These are phyloP conservation scores for Sycobia sp. DNA, from an alignment of 1,140 invertebrate species.

Conservation along the genomic window DNA sequence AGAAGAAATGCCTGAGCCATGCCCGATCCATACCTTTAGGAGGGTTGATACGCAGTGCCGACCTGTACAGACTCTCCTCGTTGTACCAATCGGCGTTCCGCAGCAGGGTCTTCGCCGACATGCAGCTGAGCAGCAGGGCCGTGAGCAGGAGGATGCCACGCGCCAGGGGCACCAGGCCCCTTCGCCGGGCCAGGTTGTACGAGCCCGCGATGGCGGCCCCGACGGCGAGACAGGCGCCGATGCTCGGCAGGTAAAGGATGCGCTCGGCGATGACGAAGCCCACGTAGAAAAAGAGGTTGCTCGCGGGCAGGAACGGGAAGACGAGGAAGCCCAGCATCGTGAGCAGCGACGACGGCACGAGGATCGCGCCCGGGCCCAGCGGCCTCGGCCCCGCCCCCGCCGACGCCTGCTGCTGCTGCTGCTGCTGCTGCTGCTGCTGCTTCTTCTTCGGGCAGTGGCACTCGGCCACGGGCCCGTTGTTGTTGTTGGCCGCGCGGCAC, in stretches of 20 bases:
- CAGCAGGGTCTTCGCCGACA: constrained; percentile 74
- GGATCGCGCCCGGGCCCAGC: constrained; percentile 18
- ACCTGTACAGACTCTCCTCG: constrained; percentile 91
- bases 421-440: not conserved
- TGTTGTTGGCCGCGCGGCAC: constrained; percentile 61
- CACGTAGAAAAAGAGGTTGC: constrained; percentile 93
- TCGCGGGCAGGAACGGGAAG: constrained; percentile 91
- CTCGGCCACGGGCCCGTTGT: constrained; percentile 56
- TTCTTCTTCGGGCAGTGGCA: constrained; percentile 51
- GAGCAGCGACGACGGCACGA: constrained; percentile 58
- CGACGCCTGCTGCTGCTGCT: not conserved
- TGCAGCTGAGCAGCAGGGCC: constrained; percentile 72
- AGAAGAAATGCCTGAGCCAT: no score
- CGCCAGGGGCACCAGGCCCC: constrained; percentile 57
- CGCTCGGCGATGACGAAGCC: constrained; percentile 97
- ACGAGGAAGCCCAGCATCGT: constrained; percentile 79
- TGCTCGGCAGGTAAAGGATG: constrained; percentile 92
- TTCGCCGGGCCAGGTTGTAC: constrained; percentile 51
- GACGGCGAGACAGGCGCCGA: constrained; percentile 90
- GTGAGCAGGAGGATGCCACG: constrained; percentile 61
- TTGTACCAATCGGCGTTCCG: constrained; percentile 90
- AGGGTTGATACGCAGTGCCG: constrained; percentile 90
- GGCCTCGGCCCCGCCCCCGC: constrained; percentile 12
- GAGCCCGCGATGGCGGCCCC: constrained; percentile 67
- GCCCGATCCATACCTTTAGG: constrained; percentile 95